Base-by-base conservation (phyloP, 2,113 vertebrate genomes). In the Lates calcarifer region DNA sequence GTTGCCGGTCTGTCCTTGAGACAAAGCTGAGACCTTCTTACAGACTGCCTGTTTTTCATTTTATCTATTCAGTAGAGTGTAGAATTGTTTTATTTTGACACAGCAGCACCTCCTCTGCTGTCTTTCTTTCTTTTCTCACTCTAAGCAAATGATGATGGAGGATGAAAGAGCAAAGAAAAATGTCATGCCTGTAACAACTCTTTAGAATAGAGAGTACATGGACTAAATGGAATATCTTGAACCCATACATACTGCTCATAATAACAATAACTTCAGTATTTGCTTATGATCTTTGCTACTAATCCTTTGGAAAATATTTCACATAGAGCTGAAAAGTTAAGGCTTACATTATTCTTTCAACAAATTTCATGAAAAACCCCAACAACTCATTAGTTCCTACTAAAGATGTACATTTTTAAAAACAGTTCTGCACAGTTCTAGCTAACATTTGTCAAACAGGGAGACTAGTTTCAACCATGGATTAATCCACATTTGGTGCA, bases 11-110 rank as follows among this genome's bases (percentile, higher is more conserved):
- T 56, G 62, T 47, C 56, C 66, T 41, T 56, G 57, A 76, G 68
- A 87, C 37, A 79, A 77, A 76, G 64, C 26, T 67, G 39, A 39
- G 13, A 53, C 31, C 43, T 28, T 65, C 28, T 28, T 18, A 28
- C 65, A n/a, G 18, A 6, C 47, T 70, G 41, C 49, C 37, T 29
- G 4, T n/a, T 6, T 18, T 20, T 37, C n/a, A n/a, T 75, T 45
- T 75, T 61, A 24, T 61, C 15, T 4, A 0, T 68, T 69, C 20
- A 41, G 14, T 57, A 62, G 20, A 45, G 43, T 29, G 28, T 28
- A 61, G 9, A 56, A 57, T 28, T 2, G 28, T 66, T 71, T 56
- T n/a, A 49, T 65, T 66, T 61, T 53, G 29, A 71, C 37, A n/a
- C 11, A 51, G 47, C 20, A 41, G 37, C 39, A 68, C 49, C 62